These are phyloP conservation scores for Microcebus griseorufus DNA, from an alignment of 2,113 vertebrate species.

Conservation along the genomic window DNA sequence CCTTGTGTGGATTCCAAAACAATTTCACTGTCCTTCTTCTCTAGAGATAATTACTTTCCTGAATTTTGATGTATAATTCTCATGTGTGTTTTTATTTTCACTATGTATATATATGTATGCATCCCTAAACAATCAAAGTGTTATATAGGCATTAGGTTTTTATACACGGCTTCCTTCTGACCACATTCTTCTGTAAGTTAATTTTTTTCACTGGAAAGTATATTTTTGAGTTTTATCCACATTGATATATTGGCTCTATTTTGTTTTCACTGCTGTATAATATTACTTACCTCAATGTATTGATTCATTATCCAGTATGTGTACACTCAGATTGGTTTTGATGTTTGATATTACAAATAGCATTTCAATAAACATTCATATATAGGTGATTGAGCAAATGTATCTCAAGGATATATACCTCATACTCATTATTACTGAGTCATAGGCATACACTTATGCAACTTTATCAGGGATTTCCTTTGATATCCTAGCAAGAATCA, in stretches of 20 bases:
- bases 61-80: background rate
- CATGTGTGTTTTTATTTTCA: background rate
- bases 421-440: background rate
- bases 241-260: background rate
- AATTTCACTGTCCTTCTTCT: background rate
- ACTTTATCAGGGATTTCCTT: background rate
- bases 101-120: background rate
- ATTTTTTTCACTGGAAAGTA: background rate
- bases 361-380: background rate
- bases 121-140: background rate
- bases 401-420: background rate
- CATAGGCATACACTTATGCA: background rate
- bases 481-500: background rate
- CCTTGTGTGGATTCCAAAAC: background rate
- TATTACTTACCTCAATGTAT: background rate
- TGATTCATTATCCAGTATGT: background rate
- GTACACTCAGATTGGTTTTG: background rate
- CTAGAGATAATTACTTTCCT: background rate
- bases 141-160: background rate
- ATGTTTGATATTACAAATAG: background rate
- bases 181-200: background rate
- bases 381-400: background rate
- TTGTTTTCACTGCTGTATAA: conserved; percentile 23
- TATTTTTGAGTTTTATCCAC: background rate
- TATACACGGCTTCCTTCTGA: background rate